Evolutionary conservation across 2,888 invertebrate species (phyloP).

Genomic region (Drosophila picticornis): DNA sequence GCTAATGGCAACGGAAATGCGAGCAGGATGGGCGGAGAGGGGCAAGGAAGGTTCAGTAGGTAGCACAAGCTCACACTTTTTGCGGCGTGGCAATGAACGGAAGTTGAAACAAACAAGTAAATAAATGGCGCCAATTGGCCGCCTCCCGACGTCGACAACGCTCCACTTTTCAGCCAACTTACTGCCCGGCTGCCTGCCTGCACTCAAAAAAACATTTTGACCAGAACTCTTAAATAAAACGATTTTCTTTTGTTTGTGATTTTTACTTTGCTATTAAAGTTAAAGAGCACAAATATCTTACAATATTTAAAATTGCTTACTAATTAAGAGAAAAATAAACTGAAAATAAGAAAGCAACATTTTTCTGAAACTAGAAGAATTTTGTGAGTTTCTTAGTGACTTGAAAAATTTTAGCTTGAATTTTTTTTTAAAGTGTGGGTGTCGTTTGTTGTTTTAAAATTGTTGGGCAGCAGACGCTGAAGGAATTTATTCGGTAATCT

Average conservation of each 20-base stretch:
- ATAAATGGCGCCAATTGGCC: constrained; percentile 82
- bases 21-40: constrained; percentile 34
- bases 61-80: constrained; percentile 72
- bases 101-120: constrained; percentile 81
- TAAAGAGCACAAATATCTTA: not conserved
- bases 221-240: not conserved
- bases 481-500: constrained; percentile 72
- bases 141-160: constrained; percentile 36
- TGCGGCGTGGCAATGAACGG: constrained; percentile 80
- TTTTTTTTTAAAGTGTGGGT: constrained; percentile 12
- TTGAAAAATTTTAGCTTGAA: accelerated
- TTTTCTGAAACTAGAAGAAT: not conserved
- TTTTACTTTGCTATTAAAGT: not conserved
- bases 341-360: too few species aligned
- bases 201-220: not conserved
- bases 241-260: not conserved
- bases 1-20: constrained; percentile 79
- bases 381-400: not conserved
- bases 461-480: constrained; percentile 33
- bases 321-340: too few species aligned
- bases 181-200: not conserved
- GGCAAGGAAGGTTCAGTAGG: constrained; percentile 49
- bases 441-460: constrained; percentile 74
- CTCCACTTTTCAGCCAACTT: constrained; percentile 11
- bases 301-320: not conserved